Evolutionary conservation across 2,113 vertebrate species (phyloP).

Genomic region (Hippocampus guttulatus): DNA sequence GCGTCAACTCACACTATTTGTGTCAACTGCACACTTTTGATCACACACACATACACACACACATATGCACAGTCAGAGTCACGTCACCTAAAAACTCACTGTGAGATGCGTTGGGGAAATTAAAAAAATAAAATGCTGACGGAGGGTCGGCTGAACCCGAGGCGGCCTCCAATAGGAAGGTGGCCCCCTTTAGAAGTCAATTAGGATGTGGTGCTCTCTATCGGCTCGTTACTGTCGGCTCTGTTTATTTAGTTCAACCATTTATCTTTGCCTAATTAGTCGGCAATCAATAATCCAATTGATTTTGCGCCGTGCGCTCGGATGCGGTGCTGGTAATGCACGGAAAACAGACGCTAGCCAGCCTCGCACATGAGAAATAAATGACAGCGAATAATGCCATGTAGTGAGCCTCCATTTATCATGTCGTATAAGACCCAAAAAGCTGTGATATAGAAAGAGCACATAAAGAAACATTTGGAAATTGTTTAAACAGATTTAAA

Average conservation of each 20-base stretch:
- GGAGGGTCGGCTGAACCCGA: slow-evolving; percentile 24
- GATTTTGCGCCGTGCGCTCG: slow-evolving; percentile 67
- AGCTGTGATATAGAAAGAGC: background rate
- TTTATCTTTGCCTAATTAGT: slow-evolving; percentile 78
- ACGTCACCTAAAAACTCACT: background rate
- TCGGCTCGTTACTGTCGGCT: slow-evolving; percentile 67
- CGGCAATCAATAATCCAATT: slow-evolving; percentile 76
- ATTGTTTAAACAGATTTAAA: too few species aligned
- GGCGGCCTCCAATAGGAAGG: slow-evolving; percentile 36
- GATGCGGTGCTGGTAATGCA: slow-evolving; percentile 65
- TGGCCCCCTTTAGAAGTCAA: slow-evolving; percentile 55
- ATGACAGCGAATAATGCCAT: background rate
- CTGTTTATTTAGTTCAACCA: slow-evolving; percentile 72
- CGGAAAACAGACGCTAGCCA: slow-evolving; percentile 44
- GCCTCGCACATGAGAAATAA: background rate
- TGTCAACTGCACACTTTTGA: slow-evolving; percentile 54
- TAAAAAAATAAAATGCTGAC: background rate
- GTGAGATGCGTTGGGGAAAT: background rate
- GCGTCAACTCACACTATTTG: slow-evolving; percentile 77
- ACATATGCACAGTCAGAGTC: background rate
- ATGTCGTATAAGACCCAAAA: background rate
- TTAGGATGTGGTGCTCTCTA: slow-evolving; percentile 63
- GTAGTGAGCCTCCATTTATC: background rate
- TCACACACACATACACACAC: slow-evolving; percentile 20
- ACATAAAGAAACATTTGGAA: background rate